Conservation (phyloP, 2,113 vertebrate species). For the Climacteris rufus region DNA sequence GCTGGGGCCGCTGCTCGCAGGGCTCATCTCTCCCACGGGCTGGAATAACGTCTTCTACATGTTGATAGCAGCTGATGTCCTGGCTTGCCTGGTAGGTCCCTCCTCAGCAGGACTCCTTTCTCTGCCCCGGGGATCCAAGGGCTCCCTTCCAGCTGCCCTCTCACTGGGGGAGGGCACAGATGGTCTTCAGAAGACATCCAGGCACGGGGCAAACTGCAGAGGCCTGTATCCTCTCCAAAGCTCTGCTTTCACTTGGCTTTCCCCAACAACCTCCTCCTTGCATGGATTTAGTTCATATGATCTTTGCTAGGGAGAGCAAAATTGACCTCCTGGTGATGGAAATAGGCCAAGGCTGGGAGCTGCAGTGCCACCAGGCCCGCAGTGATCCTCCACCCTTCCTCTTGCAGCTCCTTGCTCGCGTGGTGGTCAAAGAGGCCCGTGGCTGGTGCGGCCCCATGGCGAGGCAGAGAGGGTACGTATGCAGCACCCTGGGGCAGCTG, state of each 20-base stretch:
- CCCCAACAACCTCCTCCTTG: rapidly evolving
- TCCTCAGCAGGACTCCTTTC: background rate
- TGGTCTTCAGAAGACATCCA: background rate
- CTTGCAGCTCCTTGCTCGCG: slow-evolving; percentile 81
- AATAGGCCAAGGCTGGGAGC: rapidly evolving
- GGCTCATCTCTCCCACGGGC: slow-evolving; percentile 87
- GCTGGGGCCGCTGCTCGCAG: slow-evolving; percentile 88
- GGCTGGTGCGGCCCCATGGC: slow-evolving; percentile 74
- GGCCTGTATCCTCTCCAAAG: background rate
- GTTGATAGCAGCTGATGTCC: slow-evolving; percentile 85
- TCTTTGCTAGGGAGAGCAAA: background rate
- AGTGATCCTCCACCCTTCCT: background rate
- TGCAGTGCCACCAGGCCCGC: rapidly evolving
- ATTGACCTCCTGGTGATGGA: rapidly evolving
- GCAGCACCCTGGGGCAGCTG: rapidly evolving
- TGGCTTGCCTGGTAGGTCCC: slow-evolving; percentile 88
- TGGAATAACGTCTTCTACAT: slow-evolving; percentile 99
- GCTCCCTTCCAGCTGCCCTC: background rate
- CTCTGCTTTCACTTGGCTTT: background rate
- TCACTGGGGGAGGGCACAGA: background rate
- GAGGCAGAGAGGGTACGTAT: slow-evolving; percentile 76
- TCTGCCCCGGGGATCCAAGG: too few species aligned
- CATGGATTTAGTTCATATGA: rapidly evolving
- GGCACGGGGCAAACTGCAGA: background rate
- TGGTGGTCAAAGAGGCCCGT: slow-evolving; percentile 87